phyloP scores from a whole-genome alignment of 2,797 vertebrate genomes.

The Leptodactylus fallax region DNA sequence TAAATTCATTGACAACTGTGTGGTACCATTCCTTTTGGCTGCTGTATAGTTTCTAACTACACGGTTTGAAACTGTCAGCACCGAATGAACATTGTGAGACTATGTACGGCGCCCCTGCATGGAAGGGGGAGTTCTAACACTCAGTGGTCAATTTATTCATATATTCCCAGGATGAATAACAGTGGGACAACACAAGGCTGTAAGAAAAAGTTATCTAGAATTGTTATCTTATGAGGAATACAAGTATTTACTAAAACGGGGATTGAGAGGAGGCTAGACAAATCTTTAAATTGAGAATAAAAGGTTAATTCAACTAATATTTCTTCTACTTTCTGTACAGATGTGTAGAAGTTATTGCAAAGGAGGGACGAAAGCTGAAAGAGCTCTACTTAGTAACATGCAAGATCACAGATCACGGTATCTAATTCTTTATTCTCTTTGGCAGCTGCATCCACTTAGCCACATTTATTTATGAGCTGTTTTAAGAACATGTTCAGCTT shows the following conservation, averaged over 20 bases:
- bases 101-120: no score
- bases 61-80: neutral
- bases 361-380: constrained; percentile 93
- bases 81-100: neutral
- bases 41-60: neutral
- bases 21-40: neutral
- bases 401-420: constrained; percentile 99
- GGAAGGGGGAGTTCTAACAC: no score
- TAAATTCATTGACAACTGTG: neutral
- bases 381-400: constrained; percentile 98
- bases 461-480: constrained; percentile 41
- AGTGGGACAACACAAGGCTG: no score
- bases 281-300: neutral
- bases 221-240: neutral
- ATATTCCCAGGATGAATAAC: neutral
- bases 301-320: no score
- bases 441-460: constrained; percentile 38
- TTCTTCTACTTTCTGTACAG: constrained; percentile 74
- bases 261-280: neutral
- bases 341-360: constrained; percentile 98
- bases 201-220: neutral
- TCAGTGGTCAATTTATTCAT: no score
- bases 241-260: neutral
- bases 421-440: constrained; percentile 56
- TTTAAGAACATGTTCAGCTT: constrained; percentile 43